Conservation (phyloP, 2,888 invertebrate genomes). For the Trachelus iudaicus region DNA sequence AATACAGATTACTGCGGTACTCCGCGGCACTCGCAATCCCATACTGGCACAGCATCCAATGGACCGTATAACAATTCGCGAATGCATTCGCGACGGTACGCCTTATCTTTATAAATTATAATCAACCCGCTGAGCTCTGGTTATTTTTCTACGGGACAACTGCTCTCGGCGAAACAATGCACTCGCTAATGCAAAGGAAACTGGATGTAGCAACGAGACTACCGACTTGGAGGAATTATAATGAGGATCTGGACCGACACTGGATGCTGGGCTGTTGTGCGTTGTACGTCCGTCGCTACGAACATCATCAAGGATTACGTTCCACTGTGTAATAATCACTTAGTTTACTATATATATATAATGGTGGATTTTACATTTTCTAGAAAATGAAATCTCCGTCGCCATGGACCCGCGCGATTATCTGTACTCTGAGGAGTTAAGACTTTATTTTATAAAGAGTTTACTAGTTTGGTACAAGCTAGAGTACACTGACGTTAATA, state of each 20-base stretch:
- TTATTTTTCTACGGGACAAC: neutral
- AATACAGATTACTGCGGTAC: slow-evolving; percentile 32
- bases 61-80: neutral
- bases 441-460: neutral
- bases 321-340: slow-evolving; percentile 30
- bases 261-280: neutral
- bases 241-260: slow-evolving; percentile 18
- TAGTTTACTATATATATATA: neutral
- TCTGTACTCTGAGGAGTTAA: neutral
- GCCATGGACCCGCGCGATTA: neutral
- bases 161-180: neutral
- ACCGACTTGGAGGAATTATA: slow-evolving; percentile 23
- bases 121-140: neutral
- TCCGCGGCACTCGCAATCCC: neutral
- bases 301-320: neutral
- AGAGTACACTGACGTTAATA: neutral
- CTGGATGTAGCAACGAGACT: neutral
- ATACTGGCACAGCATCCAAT: neutral
- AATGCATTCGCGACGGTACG: neutral
- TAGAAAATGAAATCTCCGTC: neutral
- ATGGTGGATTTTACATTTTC: neutral
- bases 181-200: neutral
- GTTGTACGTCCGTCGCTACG: neutral
- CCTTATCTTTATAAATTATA: slow-evolving; percentile 2
- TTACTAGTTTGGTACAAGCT: neutral